Percentiles rank a stretch among this genome's conserved stretches.
Conservation (phyloP, 2,888 invertebrate species). For the Dicranocentrus wangi region DNA sequence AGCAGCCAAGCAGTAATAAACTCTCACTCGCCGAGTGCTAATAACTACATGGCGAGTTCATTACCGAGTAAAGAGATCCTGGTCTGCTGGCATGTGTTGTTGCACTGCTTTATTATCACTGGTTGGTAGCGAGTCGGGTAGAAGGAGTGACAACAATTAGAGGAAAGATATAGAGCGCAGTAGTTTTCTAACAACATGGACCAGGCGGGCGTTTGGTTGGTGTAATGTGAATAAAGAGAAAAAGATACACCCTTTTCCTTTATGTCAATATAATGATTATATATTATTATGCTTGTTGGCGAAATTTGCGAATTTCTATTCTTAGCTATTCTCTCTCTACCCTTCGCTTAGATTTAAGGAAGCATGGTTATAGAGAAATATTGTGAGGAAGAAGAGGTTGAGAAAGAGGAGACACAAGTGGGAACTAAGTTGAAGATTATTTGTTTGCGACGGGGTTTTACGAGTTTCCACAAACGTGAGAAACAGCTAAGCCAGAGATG, state of each 20-base stretch:
- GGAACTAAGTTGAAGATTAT: slow-evolving; percentile 21
- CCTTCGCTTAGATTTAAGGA: too few relatives aligned
- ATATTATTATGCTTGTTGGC: too few relatives aligned
- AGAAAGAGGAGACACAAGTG: slow-evolving; percentile 21
- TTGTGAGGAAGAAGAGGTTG: neutral
- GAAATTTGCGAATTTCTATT: too few relatives aligned
- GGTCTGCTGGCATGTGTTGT: neutral
- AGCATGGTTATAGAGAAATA: too few relatives aligned
- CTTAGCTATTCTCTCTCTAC: too few relatives aligned
- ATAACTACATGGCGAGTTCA: slow-evolving; percentile 42
- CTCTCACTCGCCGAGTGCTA: slow-evolving; percentile 23
- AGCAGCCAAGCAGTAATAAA: slow-evolving; percentile 41
- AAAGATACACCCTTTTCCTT: neutral
- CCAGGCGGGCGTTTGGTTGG: neutral
- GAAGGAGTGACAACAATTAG: slow-evolving; percentile 7
- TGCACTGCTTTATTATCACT: slow-evolving; percentile 12
- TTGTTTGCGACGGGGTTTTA: slow-evolving; percentile 15
- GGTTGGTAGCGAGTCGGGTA: neutral
- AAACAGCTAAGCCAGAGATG: slow-evolving; percentile 16
- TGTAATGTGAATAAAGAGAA: neutral
- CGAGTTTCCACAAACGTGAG: neutral
- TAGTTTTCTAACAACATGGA: neutral
- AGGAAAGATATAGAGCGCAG: slow-evolving; percentile 5
- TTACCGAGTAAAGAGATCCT: slow-evolving; percentile 4
- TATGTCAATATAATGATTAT: too few relatives aligned